Evolutionary conservation across 2,113 vertebrate genomes (phyloP).

Genomic region (Leucosticte australis): DNA sequence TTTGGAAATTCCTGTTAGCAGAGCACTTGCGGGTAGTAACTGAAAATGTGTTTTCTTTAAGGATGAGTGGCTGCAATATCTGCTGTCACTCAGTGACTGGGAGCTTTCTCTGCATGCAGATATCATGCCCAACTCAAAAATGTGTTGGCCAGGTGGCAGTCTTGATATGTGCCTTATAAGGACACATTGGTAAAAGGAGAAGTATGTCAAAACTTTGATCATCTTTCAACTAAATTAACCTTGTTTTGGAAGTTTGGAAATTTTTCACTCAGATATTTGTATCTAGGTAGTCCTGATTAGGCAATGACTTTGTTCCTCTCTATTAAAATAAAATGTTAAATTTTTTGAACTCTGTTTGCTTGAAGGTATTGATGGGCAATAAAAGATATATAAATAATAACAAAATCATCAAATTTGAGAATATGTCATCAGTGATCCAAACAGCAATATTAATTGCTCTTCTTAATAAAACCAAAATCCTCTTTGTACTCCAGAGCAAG

Average conservation of each 20-base stretch:
- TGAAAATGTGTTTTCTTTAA: constrained; percentile 37
- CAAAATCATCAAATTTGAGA: neutral
- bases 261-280: neutral
- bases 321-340: neutral
- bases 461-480: neutral
- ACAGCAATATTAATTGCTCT: neutral
- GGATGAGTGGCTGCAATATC: neutral
- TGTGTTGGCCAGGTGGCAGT: neutral
- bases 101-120: neutral
- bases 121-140: neutral
- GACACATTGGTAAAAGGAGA: neutral
- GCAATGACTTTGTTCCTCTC: neutral
- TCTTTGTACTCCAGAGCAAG: neutral
- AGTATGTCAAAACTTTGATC: neutral
- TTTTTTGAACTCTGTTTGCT: neutral
- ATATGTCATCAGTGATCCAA: neutral
- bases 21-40: neutral
- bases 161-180: neutral
- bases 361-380: neutral
- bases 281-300: neutral
- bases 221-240: neutral
- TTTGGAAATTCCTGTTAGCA: constrained; percentile 25
- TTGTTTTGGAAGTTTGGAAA: neutral
- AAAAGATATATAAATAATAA: neutral
- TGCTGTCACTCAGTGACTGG: neutral